phyloP scores from a whole-genome alignment of 2,888 invertebrate species.

The Stenichneumon culpator region DNA sequence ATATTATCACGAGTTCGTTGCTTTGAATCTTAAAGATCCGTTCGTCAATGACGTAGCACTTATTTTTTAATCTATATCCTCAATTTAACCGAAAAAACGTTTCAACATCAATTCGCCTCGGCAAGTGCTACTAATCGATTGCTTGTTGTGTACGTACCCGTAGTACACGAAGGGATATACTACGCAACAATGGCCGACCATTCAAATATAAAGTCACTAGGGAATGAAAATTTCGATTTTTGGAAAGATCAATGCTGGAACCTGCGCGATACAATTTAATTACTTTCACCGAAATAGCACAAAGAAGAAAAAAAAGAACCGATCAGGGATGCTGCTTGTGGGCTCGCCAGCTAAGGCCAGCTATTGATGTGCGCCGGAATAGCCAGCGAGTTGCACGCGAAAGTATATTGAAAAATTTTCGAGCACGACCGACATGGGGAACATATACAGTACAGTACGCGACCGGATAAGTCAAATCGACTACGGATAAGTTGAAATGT shows the following conservation, averaged over 20 bases:
- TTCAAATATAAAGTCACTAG: conserved; percentile 47
- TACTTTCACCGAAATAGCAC: background rate
- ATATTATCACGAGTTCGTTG: conserved; percentile 19
- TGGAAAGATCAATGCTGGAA: background rate
- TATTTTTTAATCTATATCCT: background rate
- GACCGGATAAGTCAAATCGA: background rate
- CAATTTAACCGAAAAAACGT: background rate
- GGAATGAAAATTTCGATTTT: conserved; percentile 19
- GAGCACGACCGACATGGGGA: background rate
- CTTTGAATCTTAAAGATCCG: conserved; percentile 1
- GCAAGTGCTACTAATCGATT: conserved; percentile 58
- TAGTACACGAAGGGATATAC: conserved; percentile 19
- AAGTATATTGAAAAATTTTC: background rate
- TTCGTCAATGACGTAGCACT: conserved; percentile 14
- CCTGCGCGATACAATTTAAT: background rate
- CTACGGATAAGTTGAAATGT: background rate
- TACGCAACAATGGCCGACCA: conserved; percentile 64
- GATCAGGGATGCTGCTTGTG: background rate
- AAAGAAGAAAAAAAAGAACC: background rate
- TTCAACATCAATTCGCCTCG: conserved; percentile 11
- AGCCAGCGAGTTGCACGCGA: background rate
- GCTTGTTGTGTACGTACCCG: conserved; percentile 39
- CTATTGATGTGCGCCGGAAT: background rate
- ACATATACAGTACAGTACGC: background rate
- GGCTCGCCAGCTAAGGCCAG: background rate